Percentiles rank a stretch among this genome's conserved stretches.
phyloP scores from a whole-genome alignment of 2,113 vertebrate species.

The Xiphophorus maculatus region DNA sequence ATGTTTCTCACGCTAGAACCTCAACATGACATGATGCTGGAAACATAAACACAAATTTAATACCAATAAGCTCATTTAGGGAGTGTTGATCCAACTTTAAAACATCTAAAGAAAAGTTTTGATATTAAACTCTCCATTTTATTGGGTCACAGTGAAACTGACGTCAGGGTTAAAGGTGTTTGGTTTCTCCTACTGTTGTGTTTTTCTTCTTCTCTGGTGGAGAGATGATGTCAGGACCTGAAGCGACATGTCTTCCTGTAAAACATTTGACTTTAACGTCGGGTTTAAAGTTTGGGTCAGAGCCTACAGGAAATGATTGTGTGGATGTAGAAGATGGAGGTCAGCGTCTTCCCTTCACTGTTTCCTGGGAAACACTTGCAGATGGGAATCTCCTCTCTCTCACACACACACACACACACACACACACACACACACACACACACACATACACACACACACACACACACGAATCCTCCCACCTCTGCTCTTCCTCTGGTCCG shows the following conservation, averaged over 20 bases:
- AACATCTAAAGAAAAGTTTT: background rate
- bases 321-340: conserved; percentile 16
- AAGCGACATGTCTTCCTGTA: background rate
- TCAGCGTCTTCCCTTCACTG: conserved; percentile 33
- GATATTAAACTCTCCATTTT: background rate
- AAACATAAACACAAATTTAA: background rate
- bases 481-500: conserved; percentile 10
- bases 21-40: background rate
- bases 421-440: conserved; percentile 26
- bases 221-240: background rate
- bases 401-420: conserved; percentile 22
- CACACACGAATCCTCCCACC: background rate
- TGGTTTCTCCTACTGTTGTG: background rate
- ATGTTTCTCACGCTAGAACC: background rate
- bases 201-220: background rate
- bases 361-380: conserved; percentile 56
- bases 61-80: background rate
- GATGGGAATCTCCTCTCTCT: conserved; percentile 60
- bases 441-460: background rate
- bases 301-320: background rate
- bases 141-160: conserved; percentile 15
- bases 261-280: background rate
- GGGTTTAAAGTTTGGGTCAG: background rate
- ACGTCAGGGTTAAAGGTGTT: conserved; percentile 33
- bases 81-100: background rate